Evolutionary conservation across 2,797 vertebrate genomes (phyloP).

Genomic region (Emydoidea blandingii): DNA sequence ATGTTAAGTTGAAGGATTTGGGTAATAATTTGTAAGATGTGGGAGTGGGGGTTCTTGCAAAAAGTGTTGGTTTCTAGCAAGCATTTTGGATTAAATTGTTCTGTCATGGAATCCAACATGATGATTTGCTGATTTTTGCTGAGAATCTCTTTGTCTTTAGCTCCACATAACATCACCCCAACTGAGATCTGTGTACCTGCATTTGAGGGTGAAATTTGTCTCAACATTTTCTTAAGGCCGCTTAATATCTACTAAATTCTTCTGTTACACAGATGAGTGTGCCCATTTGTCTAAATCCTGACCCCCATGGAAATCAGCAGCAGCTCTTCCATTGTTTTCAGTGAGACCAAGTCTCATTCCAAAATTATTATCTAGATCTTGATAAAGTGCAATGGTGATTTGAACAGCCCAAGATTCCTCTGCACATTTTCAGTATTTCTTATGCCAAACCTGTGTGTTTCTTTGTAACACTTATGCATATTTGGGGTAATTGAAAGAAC

Average conservation of each 20-base stretch:
- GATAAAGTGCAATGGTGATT: not conserved
- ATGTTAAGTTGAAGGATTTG: not conserved
- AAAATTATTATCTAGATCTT: not conserved
- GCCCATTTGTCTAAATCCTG: not conserved
- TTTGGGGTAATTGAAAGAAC: not conserved
- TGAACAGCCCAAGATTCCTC: not conserved
- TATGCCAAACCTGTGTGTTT: not conserved
- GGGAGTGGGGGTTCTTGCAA: not conserved
- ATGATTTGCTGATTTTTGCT: not conserved
- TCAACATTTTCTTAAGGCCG: not conserved
- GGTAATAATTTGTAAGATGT: not conserved
- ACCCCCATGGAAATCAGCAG: not conserved
- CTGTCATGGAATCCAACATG: not conserved
- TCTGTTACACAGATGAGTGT: not conserved
- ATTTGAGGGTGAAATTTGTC: not conserved
- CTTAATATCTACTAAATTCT: not conserved
- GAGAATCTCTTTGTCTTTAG: not conserved
- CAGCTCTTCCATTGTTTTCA: rapidly evolving
- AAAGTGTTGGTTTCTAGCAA: not conserved
- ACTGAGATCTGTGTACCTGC: not conserved
- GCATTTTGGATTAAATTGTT: not conserved
- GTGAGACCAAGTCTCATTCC: not conserved
- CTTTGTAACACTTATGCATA: not conserved
- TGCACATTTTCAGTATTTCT: not conserved
- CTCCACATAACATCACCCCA: not conserved